Evolutionary conservation across 2,797 vertebrate genomes (phyloP).

Genomic region (Morus bassanus): DNA sequence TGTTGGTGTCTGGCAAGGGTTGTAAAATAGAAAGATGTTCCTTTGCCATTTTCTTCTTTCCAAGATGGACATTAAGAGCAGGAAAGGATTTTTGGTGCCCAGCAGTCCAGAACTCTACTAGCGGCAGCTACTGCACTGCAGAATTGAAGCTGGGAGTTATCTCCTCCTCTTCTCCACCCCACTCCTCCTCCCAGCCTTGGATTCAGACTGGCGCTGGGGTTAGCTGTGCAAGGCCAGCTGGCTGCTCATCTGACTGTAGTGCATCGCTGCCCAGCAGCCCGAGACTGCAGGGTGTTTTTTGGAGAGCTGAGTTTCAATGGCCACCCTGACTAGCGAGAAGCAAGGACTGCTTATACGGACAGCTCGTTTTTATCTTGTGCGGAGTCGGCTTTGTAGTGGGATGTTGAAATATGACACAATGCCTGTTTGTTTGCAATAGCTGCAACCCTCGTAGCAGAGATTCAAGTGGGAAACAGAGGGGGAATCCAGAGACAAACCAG

Average conservation of each 20-base stretch:
- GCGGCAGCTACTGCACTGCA: constrained; percentile 59
- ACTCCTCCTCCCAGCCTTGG: constrained; percentile 21
- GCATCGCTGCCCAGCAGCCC: neutral
- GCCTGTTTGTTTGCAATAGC: constrained; percentile 75
- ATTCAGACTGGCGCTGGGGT: neutral
- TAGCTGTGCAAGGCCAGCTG: neutral
- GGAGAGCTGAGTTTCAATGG: neutral
- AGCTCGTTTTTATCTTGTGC: neutral
- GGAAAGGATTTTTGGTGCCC: neutral
- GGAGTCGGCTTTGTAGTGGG: constrained; percentile 27
- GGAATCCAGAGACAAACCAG: constrained; percentile 57
- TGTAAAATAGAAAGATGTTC: neutral
- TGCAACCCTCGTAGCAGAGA: constrained; percentile 36
- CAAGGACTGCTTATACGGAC: constrained; percentile 11
- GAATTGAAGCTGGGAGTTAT: constrained; percentile 29
- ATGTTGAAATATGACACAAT: constrained; percentile 58
- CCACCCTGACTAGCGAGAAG: neutral
- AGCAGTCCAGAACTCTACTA: neutral
- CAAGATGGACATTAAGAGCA: neutral
- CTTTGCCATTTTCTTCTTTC: neutral
- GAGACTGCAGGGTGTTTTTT: neutral
- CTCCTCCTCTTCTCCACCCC: constrained; percentile 32
- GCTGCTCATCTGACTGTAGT: neutral
- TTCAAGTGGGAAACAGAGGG: constrained; percentile 57
- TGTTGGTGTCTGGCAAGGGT: neutral